These are phyloP conservation scores for Protobothrops flavoviridis DNA, from an alignment of 2,113 vertebrate species.

Conservation along the genomic window DNA sequence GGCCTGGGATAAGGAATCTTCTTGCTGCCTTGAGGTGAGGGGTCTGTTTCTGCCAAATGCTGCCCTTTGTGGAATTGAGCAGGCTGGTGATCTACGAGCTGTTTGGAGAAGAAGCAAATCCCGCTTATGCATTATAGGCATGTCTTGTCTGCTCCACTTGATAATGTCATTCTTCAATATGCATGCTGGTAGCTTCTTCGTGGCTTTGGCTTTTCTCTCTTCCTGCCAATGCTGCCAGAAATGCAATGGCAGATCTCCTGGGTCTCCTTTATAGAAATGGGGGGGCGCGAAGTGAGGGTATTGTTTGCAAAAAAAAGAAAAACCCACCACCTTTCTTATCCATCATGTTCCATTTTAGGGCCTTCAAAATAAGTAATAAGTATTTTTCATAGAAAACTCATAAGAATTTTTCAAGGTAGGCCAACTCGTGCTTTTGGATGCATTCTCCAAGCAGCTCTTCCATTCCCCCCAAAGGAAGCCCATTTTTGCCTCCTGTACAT, in stretches of 20 bases:
- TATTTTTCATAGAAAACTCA: background rate
- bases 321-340: background rate
- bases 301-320: slow-evolving; percentile 18
- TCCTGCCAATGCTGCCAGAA: slow-evolving; percentile 25
- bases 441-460: background rate
- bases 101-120: slow-evolving; percentile 56
- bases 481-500: background rate
- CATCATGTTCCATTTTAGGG: background rate
- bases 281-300: slow-evolving; percentile 5
- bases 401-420: background rate
- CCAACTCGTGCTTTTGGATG: background rate
- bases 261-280: slow-evolving; percentile 37
- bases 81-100: slow-evolving; percentile 66
- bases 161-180: slow-evolving; percentile 69
- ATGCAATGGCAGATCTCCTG: background rate
- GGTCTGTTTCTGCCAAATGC: slow-evolving; percentile 15
- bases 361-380: background rate
- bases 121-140: slow-evolving; percentile 51
- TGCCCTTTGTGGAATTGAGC: slow-evolving; percentile 39
- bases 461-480: background rate
- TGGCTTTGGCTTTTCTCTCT: slow-evolving; percentile 35
- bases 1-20: background rate
- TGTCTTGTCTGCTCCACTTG: slow-evolving; percentile 70
- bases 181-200: slow-evolving; percentile 61
- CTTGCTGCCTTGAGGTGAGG: background rate